phyloP scores from a whole-genome alignment of 2,113 vertebrate species.

The Petrocephalus zakoni region DNA sequence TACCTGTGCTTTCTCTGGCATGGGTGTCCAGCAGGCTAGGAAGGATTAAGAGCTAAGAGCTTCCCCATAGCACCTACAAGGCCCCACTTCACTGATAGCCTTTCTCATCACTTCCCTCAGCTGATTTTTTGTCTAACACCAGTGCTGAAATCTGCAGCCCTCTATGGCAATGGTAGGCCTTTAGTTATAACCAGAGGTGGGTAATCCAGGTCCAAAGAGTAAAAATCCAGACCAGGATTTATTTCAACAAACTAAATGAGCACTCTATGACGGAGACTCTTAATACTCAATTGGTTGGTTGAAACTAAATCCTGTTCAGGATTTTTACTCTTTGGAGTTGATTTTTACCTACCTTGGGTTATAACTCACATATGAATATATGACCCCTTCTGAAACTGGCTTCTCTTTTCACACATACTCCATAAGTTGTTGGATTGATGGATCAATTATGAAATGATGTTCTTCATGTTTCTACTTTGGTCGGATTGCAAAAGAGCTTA shows the following conservation, averaged over 20 bases:
- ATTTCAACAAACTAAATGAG: no score
- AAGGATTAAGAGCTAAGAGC: not conserved
- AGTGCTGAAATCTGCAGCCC: not conserved
- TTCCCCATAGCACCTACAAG: not conserved
- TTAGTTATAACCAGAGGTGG: not conserved
- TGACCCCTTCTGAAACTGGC: not conserved
- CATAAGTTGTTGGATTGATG: not conserved
- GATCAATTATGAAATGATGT: not conserved
- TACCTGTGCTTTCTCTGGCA: constrained; percentile 4
- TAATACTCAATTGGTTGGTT: no score
- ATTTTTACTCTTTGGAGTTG: no score
- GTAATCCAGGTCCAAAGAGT: no score
- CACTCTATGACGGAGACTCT: no score
- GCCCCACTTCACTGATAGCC: not conserved
- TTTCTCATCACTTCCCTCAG: not conserved
- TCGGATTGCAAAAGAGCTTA: not conserved
- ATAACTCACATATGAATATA: not conserved
- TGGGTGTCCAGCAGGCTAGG: not conserved
- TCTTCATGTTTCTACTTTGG: not conserved
- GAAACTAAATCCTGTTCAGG: no score
- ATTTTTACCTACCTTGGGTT: no score
- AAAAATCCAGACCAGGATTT: no score
- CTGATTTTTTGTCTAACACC: not conserved
- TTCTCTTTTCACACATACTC: not conserved
- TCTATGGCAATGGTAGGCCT: not conserved